Percentiles rank a stretch among this genome's conserved stretches.
Conservation (phyloP, 30 jellyfish, hydroid and myxozoan genomes). For the Turritopsis rubra region DNA sequence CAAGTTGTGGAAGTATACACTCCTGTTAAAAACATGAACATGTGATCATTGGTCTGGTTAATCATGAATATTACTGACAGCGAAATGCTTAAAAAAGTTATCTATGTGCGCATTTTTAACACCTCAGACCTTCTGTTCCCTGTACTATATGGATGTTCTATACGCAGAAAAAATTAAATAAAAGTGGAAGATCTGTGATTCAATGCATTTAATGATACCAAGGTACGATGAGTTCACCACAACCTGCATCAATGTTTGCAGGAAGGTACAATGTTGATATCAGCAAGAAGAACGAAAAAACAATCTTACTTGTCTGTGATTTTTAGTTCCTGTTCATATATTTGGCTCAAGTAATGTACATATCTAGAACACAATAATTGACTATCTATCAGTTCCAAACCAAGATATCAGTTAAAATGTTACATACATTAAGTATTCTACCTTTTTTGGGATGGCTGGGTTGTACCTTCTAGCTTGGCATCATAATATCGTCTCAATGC, state of each 20-base stretch:
- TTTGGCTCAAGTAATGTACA: conserved; percentile 63
- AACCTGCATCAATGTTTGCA: background rate
- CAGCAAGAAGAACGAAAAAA: background rate
- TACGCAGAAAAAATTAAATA: too few relatives aligned
- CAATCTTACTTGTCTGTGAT: conserved; percentile 46
- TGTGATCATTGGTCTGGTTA: too few relatives aligned
- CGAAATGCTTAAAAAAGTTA: background rate
- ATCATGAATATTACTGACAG: background rate
- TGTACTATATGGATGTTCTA: too few relatives aligned
- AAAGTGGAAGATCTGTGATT: too few relatives aligned
- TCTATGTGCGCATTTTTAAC: background rate
- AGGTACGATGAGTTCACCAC: too few relatives aligned
- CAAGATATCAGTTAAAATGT: background rate
- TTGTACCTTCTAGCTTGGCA: conserved; percentile 58
- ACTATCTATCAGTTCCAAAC: too few relatives aligned
- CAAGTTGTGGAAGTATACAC: conserved; percentile 12
- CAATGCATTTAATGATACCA: too few relatives aligned
- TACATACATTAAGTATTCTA: background rate
- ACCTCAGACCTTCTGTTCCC: too few relatives aligned
- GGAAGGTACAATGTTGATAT: background rate
- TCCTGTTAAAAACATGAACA: background rate
- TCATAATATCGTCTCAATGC: conserved; percentile 71
- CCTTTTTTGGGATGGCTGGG: conserved; percentile 92
- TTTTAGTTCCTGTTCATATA: conserved; percentile 47
- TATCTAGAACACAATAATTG: conserved; percentile 50